A percentile compares a stretch with the other conserved stretches of the same genome.
These are phyloP conservation scores for Ctenoplectra terminalis DNA, from an alignment of 1,140 invertebrate genomes.

Conservation along the genomic window DNA sequence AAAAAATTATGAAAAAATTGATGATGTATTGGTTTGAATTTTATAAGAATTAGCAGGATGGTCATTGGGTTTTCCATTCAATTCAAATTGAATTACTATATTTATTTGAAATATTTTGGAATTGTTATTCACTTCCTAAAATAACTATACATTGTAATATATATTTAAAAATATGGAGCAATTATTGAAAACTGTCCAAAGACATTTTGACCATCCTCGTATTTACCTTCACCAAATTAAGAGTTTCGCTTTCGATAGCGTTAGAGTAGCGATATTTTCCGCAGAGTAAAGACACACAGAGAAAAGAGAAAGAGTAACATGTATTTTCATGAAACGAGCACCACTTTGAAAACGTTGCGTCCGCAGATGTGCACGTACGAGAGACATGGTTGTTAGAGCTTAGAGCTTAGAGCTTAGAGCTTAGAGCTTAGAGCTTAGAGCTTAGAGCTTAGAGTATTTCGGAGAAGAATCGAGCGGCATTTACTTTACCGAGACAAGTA, in stretches of 20 bases:
- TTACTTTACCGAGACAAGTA: constrained; percentile 32
- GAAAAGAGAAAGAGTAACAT: background rate
- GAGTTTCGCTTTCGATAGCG: background rate
- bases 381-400: constrained; percentile 1
- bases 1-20: background rate
- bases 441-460: constrained; percentile 20
- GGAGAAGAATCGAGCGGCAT: constrained; percentile 20
- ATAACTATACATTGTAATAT: background rate
- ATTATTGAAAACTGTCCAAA: background rate
- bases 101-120: too few species aligned
- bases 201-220: background rate
- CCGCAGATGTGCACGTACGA: background rate
- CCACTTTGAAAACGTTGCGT: background rate
- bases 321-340: constrained; percentile 24
- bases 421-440: constrained; percentile 23
- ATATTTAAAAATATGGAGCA: background rate
- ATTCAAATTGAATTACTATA: too few species aligned
- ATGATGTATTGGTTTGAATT: background rate
- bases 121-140: too few species aligned
- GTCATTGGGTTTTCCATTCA: background rate
- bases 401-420: constrained; percentile 17
- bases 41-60: background rate
- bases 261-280: constrained; percentile 30
- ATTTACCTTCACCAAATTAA: background rate
- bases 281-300: background rate